A percentile compares a stretch with the other conserved stretches of the same genome.
Evolutionary conservation across 2,113 vertebrate genomes (phyloP).

Genomic region (Rhodinocichla rosea): DNA sequence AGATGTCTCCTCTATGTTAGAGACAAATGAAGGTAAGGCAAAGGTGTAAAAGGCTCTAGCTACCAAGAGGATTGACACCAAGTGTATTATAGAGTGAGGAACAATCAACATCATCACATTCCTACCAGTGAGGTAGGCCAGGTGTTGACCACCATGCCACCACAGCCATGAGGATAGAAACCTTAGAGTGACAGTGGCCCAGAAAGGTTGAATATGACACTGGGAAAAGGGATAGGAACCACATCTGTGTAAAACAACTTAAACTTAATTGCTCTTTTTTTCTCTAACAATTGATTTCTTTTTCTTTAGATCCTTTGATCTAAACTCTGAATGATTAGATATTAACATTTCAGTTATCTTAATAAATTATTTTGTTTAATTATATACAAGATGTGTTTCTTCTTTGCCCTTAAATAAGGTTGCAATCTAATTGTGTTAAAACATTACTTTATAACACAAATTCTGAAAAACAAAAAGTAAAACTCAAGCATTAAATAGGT

Average conservation of each 20-base stretch:
- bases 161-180: neutral
- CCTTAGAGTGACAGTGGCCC: neutral
- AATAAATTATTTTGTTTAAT: neutral
- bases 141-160: neutral
- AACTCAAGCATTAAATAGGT: neutral
- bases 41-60: neutral
- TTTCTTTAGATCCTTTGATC: neutral
- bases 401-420: neutral
- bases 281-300: neutral
- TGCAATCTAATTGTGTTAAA: neutral
- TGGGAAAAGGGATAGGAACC: neutral
- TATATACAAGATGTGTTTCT: neutral
- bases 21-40: neutral
- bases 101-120: neutral
- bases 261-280: neutral
- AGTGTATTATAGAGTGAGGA: accelerated
- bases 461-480: neutral
- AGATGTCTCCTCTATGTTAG: neutral
- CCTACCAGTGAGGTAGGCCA: neutral
- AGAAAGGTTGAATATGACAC: neutral
- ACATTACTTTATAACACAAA: neutral
- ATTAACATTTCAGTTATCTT: neutral
- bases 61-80: neutral
- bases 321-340: neutral
- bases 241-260: neutral